phyloP scores from a whole-genome alignment of 2,888 invertebrate genomes.

The Steinernema scapterisci region DNA sequence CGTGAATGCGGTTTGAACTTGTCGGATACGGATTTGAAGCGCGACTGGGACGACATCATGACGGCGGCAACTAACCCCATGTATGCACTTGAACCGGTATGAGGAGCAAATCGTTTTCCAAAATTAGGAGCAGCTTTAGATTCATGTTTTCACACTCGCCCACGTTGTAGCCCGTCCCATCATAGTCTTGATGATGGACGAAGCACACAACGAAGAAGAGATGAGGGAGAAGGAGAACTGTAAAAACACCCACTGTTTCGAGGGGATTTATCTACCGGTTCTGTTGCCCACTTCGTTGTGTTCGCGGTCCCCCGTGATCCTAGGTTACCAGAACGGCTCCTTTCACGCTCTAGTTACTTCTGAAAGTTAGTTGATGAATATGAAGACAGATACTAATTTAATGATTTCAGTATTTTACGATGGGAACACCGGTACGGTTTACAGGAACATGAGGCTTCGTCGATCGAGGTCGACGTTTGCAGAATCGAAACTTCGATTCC shows the following conservation, averaged over 20 bases:
- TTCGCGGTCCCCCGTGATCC: slow-evolving; percentile 37
- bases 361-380: slow-evolving; percentile 5
- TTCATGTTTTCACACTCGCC: slow-evolving; percentile 37
- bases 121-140: slow-evolving; percentile 18
- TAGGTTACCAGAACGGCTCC: slow-evolving; percentile 36
- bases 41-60: slow-evolving; percentile 38
- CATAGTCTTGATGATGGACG: slow-evolving; percentile 38
- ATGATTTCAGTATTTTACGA: slow-evolving; percentile 4
- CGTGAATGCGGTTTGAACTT: slow-evolving; percentile 34
- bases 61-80: slow-evolving; percentile 20
- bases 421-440: neutral
- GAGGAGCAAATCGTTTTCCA: neutral
- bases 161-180: slow-evolving; percentile 40
- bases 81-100: slow-evolving; percentile 33
- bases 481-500: slow-evolving; percentile 19
- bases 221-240: slow-evolving; percentile 27
- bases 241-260: slow-evolving; percentile 33
- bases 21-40: slow-evolving; percentile 31
- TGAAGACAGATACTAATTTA: neutral
- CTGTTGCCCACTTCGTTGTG: slow-evolving; percentile 30
- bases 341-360: slow-evolving; percentile 31
- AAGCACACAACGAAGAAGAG: slow-evolving; percentile 32
- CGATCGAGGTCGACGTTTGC: slow-evolving; percentile 15
- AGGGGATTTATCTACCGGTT: slow-evolving; percentile 40
- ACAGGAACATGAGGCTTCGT: slow-evolving; percentile 7